Evolutionary conservation across 2,797 vertebrate species (phyloP).

Genomic region (Oceanodroma leucorhoa): DNA sequence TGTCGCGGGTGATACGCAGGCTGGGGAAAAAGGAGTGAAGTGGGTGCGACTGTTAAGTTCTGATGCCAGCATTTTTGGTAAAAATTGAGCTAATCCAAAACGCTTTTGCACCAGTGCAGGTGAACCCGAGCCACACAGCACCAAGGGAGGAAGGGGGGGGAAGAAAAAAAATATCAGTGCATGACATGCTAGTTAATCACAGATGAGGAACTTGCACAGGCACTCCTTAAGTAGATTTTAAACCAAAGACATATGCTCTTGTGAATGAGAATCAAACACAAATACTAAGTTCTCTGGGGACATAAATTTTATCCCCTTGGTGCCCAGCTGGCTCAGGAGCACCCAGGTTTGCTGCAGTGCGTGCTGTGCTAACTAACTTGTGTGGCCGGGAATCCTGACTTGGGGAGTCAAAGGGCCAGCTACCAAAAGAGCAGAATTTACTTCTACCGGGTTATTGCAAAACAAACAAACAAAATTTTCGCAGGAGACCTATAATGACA

Average conservation of each 20-base stretch:
- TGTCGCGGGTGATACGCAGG: background rate
- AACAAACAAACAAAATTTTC: background rate
- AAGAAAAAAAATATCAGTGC: background rate
- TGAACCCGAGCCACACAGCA: slow-evolving; percentile 14
- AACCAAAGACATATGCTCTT: background rate
- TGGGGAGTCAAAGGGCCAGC: background rate
- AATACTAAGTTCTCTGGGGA: background rate
- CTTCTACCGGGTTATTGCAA: background rate
- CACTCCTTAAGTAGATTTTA: slow-evolving; percentile 11
- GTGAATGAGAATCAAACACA: background rate
- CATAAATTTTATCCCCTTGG: background rate
- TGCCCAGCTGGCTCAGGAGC: background rate
- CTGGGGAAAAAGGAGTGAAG: background rate
- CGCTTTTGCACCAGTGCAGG: slow-evolving; percentile 7
- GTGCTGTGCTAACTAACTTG: background rate
- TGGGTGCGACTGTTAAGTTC: background rate
- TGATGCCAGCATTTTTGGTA: background rate
- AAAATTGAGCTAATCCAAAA: slow-evolving; percentile 36
- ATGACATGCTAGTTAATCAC: background rate
- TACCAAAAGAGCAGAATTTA: background rate
- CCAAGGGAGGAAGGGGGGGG: background rate
- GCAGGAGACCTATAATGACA: background rate
- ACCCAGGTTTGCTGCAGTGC: background rate
- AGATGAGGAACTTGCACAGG: background rate
- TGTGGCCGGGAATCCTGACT: background rate